Evolutionary conservation across 1,140 invertebrate species (phyloP).

Genomic region (Nasonia vitripennis): DNA sequence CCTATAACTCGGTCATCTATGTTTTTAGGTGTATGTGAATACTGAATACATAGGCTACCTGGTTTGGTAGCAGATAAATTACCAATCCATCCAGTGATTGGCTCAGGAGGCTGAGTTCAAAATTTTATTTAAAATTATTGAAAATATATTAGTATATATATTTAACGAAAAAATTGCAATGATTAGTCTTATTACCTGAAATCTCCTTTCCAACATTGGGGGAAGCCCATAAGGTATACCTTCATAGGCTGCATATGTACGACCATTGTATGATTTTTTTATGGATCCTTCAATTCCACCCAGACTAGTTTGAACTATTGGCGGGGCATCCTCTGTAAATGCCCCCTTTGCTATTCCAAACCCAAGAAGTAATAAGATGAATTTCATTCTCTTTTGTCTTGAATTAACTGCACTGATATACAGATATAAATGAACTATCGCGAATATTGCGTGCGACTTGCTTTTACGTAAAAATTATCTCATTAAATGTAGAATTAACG

Average conservation of each 20-base stretch:
- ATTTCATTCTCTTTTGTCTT: too few relatives aligned
- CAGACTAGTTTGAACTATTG: conserved; percentile 37
- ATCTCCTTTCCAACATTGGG: conserved; percentile 36
- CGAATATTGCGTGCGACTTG: too few relatives aligned
- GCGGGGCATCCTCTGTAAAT: not conserved
- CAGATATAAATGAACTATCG: too few relatives aligned
- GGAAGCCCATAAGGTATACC: conserved; percentile 54
- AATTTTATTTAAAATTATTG: not conserved
- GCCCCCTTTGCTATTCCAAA: not conserved
- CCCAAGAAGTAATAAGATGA: not conserved
- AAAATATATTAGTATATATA: not conserved
- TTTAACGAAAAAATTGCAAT: not conserved
- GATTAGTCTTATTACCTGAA: not conserved
- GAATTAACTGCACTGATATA: too few relatives aligned
- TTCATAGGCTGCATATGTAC: conserved; percentile 48
- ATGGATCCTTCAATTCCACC: conserved; percentile 46
- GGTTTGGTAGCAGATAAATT: conserved; percentile 14
- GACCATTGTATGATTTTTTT: conserved; percentile 19
- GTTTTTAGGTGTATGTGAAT: not conserved
- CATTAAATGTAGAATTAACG: too few relatives aligned
- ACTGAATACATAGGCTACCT: not conserved
- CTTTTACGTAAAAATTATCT: too few relatives aligned
- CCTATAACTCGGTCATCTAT: not conserved
- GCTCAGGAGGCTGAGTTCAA: conserved; percentile 20
- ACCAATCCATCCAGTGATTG: conserved; percentile 11